phyloP scores from a whole-genome alignment of 1,140 invertebrate species.

The Orius laevigatus region DNA sequence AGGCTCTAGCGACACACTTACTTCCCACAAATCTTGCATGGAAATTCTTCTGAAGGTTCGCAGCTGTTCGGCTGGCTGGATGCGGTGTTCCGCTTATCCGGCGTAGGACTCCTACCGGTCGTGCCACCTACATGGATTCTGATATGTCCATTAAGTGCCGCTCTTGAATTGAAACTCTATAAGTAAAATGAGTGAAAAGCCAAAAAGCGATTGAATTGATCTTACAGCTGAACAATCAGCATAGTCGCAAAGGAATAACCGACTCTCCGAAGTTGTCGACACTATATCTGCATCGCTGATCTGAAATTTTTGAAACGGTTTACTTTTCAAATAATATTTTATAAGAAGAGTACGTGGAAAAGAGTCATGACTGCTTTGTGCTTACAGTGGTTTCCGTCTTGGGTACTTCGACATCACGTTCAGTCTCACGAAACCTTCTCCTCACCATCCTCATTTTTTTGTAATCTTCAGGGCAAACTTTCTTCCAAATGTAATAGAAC shows the following conservation, averaged over 20 bases:
- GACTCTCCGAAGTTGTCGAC: conserved; percentile 26
- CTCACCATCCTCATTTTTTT: conserved; percentile 39
- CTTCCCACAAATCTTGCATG: conserved; percentile 96
- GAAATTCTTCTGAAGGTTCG: conserved; percentile 39
- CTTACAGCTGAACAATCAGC: conserved; percentile 50
- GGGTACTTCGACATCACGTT: conserved; percentile 21
- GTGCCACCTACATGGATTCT: conserved; percentile 41
- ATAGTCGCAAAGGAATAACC: conserved; percentile 43
- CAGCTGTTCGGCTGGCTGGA: conserved; percentile 14
- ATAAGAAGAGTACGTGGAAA: not conserved
- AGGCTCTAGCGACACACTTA: conserved; percentile 41
- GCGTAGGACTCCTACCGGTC: conserved; percentile 32
- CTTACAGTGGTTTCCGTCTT: conserved; percentile 27
- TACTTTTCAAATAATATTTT: conserved; percentile 10
- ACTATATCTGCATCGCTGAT: conserved; percentile 23
- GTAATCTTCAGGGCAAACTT: conserved; percentile 76
- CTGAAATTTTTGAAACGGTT: conserved; percentile 13
- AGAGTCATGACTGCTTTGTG: not conserved
- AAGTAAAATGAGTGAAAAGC: conserved; percentile 32
- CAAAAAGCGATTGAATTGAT: too few relatives aligned
- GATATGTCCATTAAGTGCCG: conserved; percentile 58
- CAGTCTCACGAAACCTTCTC: conserved; percentile 24
- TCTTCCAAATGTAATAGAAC: conserved; percentile 99
- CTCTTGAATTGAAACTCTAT: conserved; percentile 65
- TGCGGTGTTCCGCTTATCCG: conserved; percentile 25